A percentile compares a stretch with the other conserved stretches of the same genome.
Conservation (phyloP, 92 coral and sea anemone genomes). For the Pocillopora grandis region DNA sequence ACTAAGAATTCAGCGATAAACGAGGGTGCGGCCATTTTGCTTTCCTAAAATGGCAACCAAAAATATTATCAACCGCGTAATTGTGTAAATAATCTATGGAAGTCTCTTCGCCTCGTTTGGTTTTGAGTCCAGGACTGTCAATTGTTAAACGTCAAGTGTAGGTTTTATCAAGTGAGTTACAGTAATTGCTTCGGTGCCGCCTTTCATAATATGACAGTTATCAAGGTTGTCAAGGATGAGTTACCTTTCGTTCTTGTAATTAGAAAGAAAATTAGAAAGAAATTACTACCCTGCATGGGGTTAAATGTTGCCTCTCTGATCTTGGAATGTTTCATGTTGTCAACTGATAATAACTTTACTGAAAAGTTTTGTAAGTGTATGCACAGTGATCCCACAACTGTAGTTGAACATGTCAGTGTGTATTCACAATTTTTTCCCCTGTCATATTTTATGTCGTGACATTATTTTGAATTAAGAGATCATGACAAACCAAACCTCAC, state of each 20-base stretch:
- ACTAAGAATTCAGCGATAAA: not conserved
- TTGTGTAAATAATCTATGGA: not conserved
- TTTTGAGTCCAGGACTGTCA: not conserved
- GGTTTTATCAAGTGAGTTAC: slow-evolving; percentile 5
- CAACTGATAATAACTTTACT: not conserved
- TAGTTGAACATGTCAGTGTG: not conserved
- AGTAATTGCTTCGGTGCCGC: not conserved
- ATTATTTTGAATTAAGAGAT: too few species aligned
- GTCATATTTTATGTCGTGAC: too few species aligned
- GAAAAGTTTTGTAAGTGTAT: not conserved
- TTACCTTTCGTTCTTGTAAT: slow-evolving; percentile 3
- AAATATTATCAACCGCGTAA: not conserved
- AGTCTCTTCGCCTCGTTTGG: not conserved
- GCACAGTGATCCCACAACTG: not conserved
- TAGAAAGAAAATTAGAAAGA: slow-evolving; percentile 15
- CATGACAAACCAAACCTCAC: too few species aligned
- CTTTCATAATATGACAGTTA: not conserved
- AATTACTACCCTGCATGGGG: not conserved
- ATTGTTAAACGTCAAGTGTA: not conserved
- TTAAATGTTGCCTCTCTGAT: not conserved
- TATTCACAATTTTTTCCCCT: too few species aligned
- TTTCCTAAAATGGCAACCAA: not conserved
- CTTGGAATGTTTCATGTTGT: not conserved
- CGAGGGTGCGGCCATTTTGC: slow-evolving; percentile 15
- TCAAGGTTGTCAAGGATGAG: slow-evolving; percentile 9